A percentile compares a stretch with the other conserved stretches of the same genome.
phyloP scores from a whole-genome alignment of 64 coral and sea anemone genomes.

The Cladopsammia gracilis region DNA sequence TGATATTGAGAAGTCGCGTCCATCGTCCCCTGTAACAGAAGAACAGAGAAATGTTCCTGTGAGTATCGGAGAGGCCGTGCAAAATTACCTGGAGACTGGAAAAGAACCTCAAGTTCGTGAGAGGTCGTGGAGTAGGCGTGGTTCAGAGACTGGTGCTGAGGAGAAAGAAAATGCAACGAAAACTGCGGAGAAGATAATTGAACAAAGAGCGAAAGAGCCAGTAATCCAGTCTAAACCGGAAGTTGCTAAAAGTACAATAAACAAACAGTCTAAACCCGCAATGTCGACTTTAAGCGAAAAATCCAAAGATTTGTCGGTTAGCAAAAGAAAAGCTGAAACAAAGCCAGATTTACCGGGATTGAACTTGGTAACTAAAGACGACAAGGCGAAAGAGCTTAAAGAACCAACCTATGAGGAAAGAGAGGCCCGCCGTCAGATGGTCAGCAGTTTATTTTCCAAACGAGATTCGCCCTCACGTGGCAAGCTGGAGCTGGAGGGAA shows the following conservation, averaged over 20 bases:
- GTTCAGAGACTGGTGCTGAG: conserved; percentile 29
- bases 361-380: conserved; percentile 16
- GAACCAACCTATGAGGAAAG: conserved; percentile 64
- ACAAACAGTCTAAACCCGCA: conserved; percentile 21
- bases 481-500: conserved; percentile 65
- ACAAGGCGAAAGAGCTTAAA: conserved; percentile 13
- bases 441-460: conserved; percentile 72
- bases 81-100: conserved; percentile 72
- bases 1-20: conserved; percentile 85
- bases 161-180: conserved; percentile 36
- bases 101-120: conserved; percentile 67
- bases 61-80: conserved; percentile 62
- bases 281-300: not conserved
- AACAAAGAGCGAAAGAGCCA: not conserved
- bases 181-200: conserved; percentile 37
- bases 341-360: conserved; percentile 14
- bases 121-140: conserved; percentile 44
- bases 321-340: conserved; percentile 34
- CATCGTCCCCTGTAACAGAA: conserved; percentile 67
- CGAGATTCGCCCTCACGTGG: conserved; percentile 40
- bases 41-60: conserved; percentile 47
- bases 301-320: not conserved
- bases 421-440: conserved; percentile 64
- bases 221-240: not conserved
- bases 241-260: not conserved